Conservation (phyloP, 2,888 invertebrate species). For the Hoplodrina blanda region DNA sequence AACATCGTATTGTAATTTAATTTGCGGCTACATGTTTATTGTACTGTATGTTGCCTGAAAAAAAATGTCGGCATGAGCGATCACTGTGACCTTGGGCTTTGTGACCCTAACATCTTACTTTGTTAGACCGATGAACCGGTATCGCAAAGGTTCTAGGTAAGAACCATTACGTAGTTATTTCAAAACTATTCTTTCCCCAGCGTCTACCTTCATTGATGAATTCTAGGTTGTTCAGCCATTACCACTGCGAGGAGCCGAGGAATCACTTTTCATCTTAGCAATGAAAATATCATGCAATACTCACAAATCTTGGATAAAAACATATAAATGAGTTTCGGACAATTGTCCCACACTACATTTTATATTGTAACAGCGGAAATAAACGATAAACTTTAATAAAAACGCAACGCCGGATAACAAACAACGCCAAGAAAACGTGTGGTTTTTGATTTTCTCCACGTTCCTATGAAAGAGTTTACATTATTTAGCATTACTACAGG, state of each 20-base stretch:
- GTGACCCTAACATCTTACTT: conserved; percentile 35
- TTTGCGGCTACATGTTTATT: conserved; percentile 83
- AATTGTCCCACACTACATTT: conserved; percentile 81
- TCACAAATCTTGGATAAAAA: conserved; percentile 79
- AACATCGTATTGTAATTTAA: conserved; percentile 75
- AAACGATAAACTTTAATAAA: conserved; percentile 81
- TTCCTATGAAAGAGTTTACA: conserved; percentile 21
- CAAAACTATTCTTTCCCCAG: conserved; percentile 40
- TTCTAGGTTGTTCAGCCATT: conserved; percentile 81
- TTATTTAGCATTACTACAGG: conserved; percentile 44
- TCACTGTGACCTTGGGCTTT: conserved; percentile 67
- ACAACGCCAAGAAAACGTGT: conserved; percentile 90
- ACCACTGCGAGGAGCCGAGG: conserved; percentile 37
- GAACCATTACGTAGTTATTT: conserved; percentile 8
- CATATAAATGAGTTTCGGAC: conserved; percentile 76
- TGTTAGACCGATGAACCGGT: background rate
- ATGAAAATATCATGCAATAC: conserved; percentile 70
- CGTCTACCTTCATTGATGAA: conserved; percentile 65
- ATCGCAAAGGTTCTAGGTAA: background rate
- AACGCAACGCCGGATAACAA: conserved; percentile 87
- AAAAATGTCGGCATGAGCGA: conserved; percentile 64
- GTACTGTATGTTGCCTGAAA: conserved; percentile 74
- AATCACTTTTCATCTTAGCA: conserved; percentile 37
- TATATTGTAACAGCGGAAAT: conserved; percentile 81
- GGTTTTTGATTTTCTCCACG: conserved; percentile 77